Percentiles rank a stretch among this genome's conserved stretches.
These are phyloP conservation scores for Setophaga kirtlandii DNA, from an alignment of 2,113 vertebrate genomes.

Conservation along the genomic window DNA sequence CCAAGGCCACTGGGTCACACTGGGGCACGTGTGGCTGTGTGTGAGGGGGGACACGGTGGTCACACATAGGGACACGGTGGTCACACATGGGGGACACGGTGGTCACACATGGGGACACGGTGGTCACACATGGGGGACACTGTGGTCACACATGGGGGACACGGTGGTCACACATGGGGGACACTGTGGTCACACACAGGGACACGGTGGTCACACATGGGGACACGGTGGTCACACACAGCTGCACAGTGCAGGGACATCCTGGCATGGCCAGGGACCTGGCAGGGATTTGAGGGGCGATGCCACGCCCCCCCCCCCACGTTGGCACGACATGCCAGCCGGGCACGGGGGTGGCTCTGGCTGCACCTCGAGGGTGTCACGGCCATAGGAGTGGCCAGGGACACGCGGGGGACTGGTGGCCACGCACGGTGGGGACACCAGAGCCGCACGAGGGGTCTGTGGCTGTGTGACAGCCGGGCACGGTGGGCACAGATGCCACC, in stretches of 20 bases:
- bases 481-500: not conserved
- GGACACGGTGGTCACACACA: not conserved
- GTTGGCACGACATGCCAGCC: not conserved
- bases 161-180: not conserved
- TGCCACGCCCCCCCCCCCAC: too few relatives aligned
- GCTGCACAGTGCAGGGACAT: not conserved
- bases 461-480: not conserved
- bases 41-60: too few relatives aligned
- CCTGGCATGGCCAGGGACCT: not conserved
- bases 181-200: too few relatives aligned
- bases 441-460: too few relatives aligned
- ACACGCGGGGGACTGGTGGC: not conserved
- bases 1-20: not conserved
- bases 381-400: not conserved
- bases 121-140: not conserved
- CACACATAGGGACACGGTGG: too few relatives aligned
- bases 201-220: not conserved
- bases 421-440: not conserved
- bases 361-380: not conserved
- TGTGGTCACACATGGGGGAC: not conserved
- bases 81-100: too few relatives aligned
- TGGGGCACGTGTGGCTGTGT: too few relatives aligned
- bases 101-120: too few relatives aligned
- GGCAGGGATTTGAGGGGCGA: fast-evolving
- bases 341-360: not conserved